phyloP scores from a whole-genome alignment of 2,888 invertebrate species.

The Meganola albula region DNA sequence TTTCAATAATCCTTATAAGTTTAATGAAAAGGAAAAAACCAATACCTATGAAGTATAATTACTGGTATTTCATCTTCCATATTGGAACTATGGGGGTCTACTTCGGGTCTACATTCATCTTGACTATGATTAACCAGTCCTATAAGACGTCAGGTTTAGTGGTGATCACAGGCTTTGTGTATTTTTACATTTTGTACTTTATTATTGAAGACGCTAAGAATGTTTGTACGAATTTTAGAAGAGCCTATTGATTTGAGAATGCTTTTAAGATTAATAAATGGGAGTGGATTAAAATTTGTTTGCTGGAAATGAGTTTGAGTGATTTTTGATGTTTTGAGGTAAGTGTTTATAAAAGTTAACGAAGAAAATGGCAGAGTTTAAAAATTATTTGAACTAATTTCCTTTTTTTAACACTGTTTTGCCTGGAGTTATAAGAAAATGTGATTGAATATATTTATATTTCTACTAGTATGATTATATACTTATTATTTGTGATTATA shows the following conservation, averaged over 20 bases:
- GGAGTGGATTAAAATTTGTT: conserved; percentile 24
- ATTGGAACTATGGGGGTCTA: conserved; percentile 38
- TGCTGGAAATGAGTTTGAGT: conserved; percentile 23
- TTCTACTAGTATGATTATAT: no score
- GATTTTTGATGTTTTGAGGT: conserved; percentile 20
- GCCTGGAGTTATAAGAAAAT: no score
- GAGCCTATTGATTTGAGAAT: conserved; percentile 33
- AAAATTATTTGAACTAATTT: no score
- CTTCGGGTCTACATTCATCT: conserved; percentile 32
- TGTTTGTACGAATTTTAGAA: conserved; percentile 33
- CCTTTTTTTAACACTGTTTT: no score
- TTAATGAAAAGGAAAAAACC: conserved; percentile 39
- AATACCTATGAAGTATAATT: conserved; percentile 37
- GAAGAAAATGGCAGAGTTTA: no score
- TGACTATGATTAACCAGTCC: conserved; percentile 39
- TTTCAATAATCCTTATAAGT: conserved; percentile 41
- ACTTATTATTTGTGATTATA: no score
- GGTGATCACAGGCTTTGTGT: conserved; percentile 28
- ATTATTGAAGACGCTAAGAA: conserved; percentile 32
- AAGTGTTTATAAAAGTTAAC: no score
- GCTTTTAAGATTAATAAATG: conserved; percentile 29
- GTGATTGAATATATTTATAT: no score
- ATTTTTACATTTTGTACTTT: conserved; percentile 37
- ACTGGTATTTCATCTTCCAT: conserved; percentile 50
- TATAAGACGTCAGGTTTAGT: conserved; percentile 30